Conservation (phyloP, 2,797 vertebrate genomes). For the Astyanax mexicanus region DNA sequence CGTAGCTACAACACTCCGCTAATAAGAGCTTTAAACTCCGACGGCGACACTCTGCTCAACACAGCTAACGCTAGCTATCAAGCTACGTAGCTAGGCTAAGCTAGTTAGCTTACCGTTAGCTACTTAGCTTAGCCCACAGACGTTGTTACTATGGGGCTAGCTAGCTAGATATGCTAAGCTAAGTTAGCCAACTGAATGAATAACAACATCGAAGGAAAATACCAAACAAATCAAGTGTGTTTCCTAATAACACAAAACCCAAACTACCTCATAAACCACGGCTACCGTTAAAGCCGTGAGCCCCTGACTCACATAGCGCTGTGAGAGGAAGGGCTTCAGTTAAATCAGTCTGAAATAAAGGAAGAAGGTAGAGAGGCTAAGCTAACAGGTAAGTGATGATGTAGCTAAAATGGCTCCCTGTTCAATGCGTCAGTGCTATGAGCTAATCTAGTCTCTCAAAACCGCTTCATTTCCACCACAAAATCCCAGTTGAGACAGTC, state of each 20-base stretch:
- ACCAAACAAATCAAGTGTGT: neutral
- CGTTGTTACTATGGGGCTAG: neutral
- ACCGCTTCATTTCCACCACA: neutral
- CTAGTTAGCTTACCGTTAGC: no score
- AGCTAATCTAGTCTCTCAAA: neutral
- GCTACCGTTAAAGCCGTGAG: no score
- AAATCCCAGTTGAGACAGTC: neutral
- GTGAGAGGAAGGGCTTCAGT: no score
- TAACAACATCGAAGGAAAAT: neutral
- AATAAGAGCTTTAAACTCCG: neutral
- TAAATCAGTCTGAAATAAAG: neutral
- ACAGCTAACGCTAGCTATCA: neutral
- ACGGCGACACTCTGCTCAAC: neutral
- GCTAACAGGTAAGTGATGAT: constrained; percentile 40
- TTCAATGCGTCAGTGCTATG: constrained; percentile 79
- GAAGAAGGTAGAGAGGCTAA: neutral
- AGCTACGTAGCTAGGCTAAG: no score
- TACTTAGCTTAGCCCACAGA: neutral
- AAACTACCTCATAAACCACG: neutral
- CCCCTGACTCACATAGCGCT: no score
- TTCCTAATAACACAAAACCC: neutral
- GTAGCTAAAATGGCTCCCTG: constrained; percentile 78
- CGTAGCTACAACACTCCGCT: no score
- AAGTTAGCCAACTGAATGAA: neutral
- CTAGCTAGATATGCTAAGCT: neutral